A percentile compares a stretch with the other conserved stretches of the same genome.
phyloP scores from a whole-genome alignment of 2,888 invertebrate genomes.

The Oligia latruncula region DNA sequence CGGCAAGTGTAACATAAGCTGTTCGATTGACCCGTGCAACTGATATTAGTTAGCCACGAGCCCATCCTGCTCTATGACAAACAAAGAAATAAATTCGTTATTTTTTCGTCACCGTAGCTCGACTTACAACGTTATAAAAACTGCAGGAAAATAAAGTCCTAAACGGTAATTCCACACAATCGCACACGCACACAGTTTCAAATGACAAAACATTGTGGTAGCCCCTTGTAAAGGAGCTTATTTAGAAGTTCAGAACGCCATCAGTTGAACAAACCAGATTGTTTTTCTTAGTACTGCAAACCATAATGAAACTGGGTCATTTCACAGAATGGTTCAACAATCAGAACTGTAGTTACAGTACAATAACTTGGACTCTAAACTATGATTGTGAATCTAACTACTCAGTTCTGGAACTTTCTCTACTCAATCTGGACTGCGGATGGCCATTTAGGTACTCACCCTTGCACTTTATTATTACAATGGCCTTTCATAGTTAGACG shows the following conservation, averaged over 20 bases:
- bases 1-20: too few relatives aligned
- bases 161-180: neutral
- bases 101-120: neutral
- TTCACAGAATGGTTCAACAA: slow-evolving; percentile 34
- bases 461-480: slow-evolving; percentile 1
- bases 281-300: slow-evolving; percentile 19
- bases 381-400: slow-evolving; percentile 32
- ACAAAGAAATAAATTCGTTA: neutral
- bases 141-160: neutral
- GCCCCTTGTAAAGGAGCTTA: neutral
- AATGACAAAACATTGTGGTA: neutral
- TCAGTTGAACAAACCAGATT: neutral
- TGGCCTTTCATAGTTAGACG: neutral
- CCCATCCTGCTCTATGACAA: neutral
- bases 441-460: neutral
- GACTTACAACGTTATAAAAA: neutral
- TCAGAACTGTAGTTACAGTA: slow-evolving; percentile 33
- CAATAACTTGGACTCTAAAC: slow-evolving; percentile 40
- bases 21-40: too few relatives aligned
- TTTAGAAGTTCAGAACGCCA: neutral
- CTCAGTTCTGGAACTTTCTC: slow-evolving; percentile 26
- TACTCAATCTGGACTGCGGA: slow-evolving; percentile 16
- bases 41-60: too few relatives aligned
- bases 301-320: slow-evolving; percentile 34
- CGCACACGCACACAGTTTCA: neutral